Percentiles rank a stretch among this genome's conserved stretches.
Conservation (phyloP, 2,113 vertebrate species). For the Poicephalus gulielmi region DNA sequence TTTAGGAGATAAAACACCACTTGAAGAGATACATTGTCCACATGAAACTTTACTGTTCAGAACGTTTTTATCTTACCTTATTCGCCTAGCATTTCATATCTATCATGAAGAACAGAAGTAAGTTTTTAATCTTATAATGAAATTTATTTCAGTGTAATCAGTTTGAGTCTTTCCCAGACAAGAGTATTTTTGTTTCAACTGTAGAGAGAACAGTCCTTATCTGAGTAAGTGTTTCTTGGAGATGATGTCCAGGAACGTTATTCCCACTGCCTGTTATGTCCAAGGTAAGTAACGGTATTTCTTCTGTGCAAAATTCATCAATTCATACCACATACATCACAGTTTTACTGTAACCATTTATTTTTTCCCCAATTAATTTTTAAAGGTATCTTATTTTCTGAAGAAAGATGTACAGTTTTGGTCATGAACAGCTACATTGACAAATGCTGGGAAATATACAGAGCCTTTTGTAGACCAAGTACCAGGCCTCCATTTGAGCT, state of each 20-base stretch:
- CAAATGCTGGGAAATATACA: slow-evolving; percentile 84
- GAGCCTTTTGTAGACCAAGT: slow-evolving; percentile 42
- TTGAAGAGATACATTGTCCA: slow-evolving; percentile 77
- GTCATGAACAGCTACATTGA: slow-evolving; percentile 61
- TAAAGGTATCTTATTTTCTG: slow-evolving; percentile 81
- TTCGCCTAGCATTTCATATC: slow-evolving; percentile 82
- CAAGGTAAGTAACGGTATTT: slow-evolving; percentile 74
- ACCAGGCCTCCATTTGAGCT: slow-evolving; percentile 37
- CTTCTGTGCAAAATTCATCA: background rate
- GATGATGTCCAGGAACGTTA: slow-evolving; percentile 82
- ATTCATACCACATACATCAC: background rate
- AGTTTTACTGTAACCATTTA: background rate
- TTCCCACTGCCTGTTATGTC: slow-evolving; percentile 77
- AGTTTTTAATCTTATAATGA: slow-evolving; percentile 58
- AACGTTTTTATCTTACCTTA: slow-evolving; percentile 81
- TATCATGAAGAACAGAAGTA: slow-evolving; percentile 79
- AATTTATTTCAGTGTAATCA: background rate
- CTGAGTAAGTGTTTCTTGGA: slow-evolving; percentile 81
- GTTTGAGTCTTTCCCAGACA: background rate
- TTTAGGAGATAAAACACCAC: slow-evolving; percentile 51
- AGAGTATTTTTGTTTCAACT: background rate
- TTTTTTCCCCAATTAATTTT: background rate
- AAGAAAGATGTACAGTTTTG: slow-evolving; percentile 34
- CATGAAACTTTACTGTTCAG: slow-evolving; percentile 75
- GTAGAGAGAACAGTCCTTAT: slow-evolving; percentile 71